These are phyloP conservation scores for Atherinomorus stipes DNA, from an alignment of 2,113 vertebrate species.

Conservation along the genomic window DNA sequence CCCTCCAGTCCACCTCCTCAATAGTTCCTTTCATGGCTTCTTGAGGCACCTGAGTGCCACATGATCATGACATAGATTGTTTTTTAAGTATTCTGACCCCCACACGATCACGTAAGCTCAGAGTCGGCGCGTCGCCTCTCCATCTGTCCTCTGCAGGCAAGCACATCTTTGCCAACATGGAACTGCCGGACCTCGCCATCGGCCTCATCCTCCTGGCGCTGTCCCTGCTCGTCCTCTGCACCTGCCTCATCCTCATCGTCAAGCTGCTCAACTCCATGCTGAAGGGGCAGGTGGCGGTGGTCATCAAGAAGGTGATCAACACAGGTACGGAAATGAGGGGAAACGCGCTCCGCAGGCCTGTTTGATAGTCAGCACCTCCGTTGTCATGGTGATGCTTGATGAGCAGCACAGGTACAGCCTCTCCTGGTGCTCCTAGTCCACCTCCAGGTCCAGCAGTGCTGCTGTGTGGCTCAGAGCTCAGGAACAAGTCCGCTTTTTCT, in stretches of 20 bases:
- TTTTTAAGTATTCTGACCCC: not conserved
- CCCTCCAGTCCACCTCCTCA: slow-evolving; percentile 60
- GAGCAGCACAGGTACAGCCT: slow-evolving; percentile 72
- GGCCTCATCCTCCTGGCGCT: slow-evolving; percentile 90
- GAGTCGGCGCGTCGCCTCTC: not conserved
- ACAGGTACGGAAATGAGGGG: slow-evolving; percentile 83
- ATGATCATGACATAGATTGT: slow-evolving; percentile 27
- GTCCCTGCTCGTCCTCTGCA: slow-evolving; percentile 89
- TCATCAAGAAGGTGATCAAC: slow-evolving; percentile 98
- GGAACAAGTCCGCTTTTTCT: slow-evolving; percentile 50
- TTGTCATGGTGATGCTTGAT: slow-evolving; percentile 72
- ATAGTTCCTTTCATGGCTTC: slow-evolving; percentile 74
- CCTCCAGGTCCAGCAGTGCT: slow-evolving; percentile 49
- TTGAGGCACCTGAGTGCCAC: slow-evolving; percentile 31
- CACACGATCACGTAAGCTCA: not conserved
- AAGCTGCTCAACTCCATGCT: slow-evolving; percentile 96
- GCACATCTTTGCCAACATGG: slow-evolving; percentile 85
- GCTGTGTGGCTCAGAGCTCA: slow-evolving; percentile 46
- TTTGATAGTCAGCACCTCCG: slow-evolving; percentile 77
- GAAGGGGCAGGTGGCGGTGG: slow-evolving; percentile 90
- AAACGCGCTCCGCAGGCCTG: slow-evolving; percentile 45
- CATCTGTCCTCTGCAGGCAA: slow-evolving; percentile 77
- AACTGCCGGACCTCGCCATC: slow-evolving; percentile 87
- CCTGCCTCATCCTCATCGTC: slow-evolving; percentile 93
- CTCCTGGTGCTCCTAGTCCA: slow-evolving; percentile 36